These are phyloP conservation scores for Pammene aurita DNA, from an alignment of 2,888 invertebrate species.

Conservation along the genomic window DNA sequence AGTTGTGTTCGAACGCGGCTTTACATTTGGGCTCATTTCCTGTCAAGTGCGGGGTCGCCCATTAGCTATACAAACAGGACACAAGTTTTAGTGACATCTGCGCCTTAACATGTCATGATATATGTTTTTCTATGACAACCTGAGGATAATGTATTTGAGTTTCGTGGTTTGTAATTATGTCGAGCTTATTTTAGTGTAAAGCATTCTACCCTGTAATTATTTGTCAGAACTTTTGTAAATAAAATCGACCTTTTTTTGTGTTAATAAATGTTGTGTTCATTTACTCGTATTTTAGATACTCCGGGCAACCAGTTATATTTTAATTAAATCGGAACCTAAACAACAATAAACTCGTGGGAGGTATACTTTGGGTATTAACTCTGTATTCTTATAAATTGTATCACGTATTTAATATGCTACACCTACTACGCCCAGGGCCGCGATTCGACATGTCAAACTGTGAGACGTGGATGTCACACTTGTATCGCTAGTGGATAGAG, in stretches of 20 bases:
- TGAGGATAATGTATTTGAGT: constrained; percentile 6
- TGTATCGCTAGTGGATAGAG: no score
- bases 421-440: no score
- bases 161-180: background rate
- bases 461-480: no score
- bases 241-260: background rate
- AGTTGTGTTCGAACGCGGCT: constrained; percentile 48
- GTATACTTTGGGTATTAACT: no score
- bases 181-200: background rate
- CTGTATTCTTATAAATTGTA: no score
- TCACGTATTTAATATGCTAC: no score
- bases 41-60: constrained; percentile 59
- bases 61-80: constrained; percentile 74
- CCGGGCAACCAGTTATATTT: no score
- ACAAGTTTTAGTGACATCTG: constrained; percentile 69
- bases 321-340: no score
- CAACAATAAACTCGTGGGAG: no score
- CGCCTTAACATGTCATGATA: constrained; percentile 46
- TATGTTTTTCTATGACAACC: constrained; percentile 20
- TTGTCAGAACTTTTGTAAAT: background rate
- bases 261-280: background rate
- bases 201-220: background rate
- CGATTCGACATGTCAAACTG: no score
- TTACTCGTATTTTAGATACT: no score
- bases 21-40: constrained; percentile 53